phyloP scores from a whole-genome alignment of 2,113 vertebrate species.

The Myotis brandtii region DNA sequence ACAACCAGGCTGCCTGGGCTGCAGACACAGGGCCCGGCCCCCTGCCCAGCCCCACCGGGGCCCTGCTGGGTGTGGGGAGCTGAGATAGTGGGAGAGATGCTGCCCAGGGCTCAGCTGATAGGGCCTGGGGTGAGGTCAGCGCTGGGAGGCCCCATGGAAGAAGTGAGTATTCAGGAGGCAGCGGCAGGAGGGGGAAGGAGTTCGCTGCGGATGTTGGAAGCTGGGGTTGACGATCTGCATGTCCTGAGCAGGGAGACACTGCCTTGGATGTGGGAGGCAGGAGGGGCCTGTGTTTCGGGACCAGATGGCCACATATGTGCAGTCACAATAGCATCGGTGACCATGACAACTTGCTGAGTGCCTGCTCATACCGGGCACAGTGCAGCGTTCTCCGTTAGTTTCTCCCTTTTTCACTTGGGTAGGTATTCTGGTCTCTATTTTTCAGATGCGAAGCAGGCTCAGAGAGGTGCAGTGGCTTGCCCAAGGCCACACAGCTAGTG shows the following conservation, averaged over 20 bases:
- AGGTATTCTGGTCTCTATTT: neutral
- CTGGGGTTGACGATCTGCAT: neutral
- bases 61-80: constrained; percentile 28
- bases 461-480: neutral
- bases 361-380: neutral
- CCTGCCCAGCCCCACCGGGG: neutral
- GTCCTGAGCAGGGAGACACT: neutral
- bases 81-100: neutral
- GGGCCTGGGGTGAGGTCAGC: neutral
- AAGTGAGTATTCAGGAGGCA: neutral
- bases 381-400: neutral
- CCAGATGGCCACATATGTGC: neutral
- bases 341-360: neutral
- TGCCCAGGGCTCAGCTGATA: neutral
- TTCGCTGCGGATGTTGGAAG: neutral
- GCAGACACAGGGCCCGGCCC: neutral
- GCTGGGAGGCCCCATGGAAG: neutral
- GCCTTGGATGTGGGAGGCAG: neutral
- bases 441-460: neutral
- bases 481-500: neutral
- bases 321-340: too few relatives aligned
- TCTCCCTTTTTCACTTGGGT: neutral
- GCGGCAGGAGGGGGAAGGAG: neutral
- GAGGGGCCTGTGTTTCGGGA: neutral
- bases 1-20: neutral